A percentile compares a stretch with the other conserved stretches of the same genome.
These are phyloP conservation scores for Sebastolobus alascanus DNA, from an alignment of 2,797 vertebrate species.

Conservation along the genomic window DNA sequence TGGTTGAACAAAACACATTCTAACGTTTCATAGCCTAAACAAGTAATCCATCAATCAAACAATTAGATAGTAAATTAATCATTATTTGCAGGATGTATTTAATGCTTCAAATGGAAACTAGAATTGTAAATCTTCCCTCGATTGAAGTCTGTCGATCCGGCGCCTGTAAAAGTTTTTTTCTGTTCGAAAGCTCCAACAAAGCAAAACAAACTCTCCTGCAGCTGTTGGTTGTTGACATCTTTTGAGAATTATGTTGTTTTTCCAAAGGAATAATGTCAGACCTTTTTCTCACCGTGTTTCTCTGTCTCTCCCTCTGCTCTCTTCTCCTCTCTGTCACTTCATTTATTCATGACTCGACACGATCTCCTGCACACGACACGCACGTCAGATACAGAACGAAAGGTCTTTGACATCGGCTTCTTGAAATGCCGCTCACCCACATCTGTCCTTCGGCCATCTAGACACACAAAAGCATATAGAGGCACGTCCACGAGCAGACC, in stretches of 20 bases:
- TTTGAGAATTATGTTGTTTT: constrained; percentile 24
- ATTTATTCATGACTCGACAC: constrained; percentile 61
- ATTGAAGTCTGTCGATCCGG: not conserved
- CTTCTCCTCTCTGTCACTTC: constrained; percentile 45
- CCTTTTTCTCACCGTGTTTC: constrained; percentile 7
- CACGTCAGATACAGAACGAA: constrained; percentile 49
- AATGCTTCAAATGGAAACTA: not conserved
- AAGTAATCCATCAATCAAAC: not conserved
- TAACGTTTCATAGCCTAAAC: not conserved
- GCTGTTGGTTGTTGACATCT: constrained; percentile 39
- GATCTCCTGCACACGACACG: constrained; percentile 36
- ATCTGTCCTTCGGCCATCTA: constrained; percentile 58
- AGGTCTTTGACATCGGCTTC: constrained; percentile 65
- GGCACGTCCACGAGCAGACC: constrained; percentile 22
- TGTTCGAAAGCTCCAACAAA: constrained; percentile 3
- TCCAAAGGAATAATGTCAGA: constrained; percentile 36
- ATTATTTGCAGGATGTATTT: not conserved
- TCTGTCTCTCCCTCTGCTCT: constrained; percentile 10
- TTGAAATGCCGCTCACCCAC: constrained; percentile 71
- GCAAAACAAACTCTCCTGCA: constrained; percentile 16
- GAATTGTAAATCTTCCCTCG: not conserved
- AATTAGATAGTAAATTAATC: not conserved
- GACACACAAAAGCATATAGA: constrained; percentile 14
- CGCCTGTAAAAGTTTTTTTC: not conserved
- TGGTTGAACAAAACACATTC: not conserved